Evolutionary conservation across 1,140 invertebrate genomes (phyloP).

Genomic region (Druon quercuslanigerum): DNA sequence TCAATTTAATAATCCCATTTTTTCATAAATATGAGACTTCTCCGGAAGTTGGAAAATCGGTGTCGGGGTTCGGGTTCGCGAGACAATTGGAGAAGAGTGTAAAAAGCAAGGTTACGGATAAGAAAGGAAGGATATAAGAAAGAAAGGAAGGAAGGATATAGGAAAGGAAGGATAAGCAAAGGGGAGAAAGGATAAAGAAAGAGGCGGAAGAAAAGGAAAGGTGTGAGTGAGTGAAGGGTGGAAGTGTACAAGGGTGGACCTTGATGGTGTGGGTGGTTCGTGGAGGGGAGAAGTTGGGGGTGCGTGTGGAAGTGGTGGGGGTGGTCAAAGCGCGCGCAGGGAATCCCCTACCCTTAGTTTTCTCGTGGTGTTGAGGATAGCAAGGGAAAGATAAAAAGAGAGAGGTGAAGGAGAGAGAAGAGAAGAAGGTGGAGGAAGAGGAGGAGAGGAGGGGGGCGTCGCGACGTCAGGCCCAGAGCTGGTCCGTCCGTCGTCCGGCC

Average conservation of each 20-base stretch:
- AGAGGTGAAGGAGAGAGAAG: conserved; percentile 33
- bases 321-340: conserved; percentile 59
- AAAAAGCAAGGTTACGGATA: not conserved
- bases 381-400: conserved; percentile 40
- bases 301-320: conserved; percentile 36
- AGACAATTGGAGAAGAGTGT: not conserved
- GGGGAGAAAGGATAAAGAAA: not conserved
- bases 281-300: conserved; percentile 38
- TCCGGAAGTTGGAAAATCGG: not conserved
- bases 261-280: conserved; percentile 37
- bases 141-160: not conserved
- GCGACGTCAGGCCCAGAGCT: conserved; percentile 66
- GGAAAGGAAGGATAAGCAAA: not conserved
- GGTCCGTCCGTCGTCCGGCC: conserved; percentile 72
- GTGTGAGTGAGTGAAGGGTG: conserved; percentile 31
- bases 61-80: not conserved
- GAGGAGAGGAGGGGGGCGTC: conserved; percentile 60
- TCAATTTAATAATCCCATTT: not conserved
- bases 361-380: conserved; percentile 39
- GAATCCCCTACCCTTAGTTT: conserved; percentile 46
- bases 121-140: not conserved
- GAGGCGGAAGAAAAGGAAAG: conserved; percentile 1
- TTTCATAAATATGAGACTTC: not conserved
- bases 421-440: conserved; percentile 39
- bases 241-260: conserved; percentile 55